Evolutionary conservation across 2,888 invertebrate genomes (phyloP).

Genomic region (Melinaea marsaeus): DNA sequence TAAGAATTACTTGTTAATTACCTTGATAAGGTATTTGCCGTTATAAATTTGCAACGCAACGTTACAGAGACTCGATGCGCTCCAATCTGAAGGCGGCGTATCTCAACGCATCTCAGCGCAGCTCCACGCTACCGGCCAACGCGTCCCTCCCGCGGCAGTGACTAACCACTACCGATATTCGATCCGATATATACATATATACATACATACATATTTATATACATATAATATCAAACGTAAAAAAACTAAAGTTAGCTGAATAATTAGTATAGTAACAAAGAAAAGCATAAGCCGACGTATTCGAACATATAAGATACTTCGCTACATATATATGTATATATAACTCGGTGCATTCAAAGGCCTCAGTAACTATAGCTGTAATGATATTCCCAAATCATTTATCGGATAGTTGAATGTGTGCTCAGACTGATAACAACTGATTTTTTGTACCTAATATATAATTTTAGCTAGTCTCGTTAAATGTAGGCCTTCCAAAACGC

Average conservation of each 20-base stretch:
- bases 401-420: background rate
- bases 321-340: no score
- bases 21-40: no score
- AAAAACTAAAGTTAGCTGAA: no score
- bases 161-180: constrained; percentile 27
- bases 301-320: no score
- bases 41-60: background rate
- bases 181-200: background rate
- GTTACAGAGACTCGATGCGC: constrained; percentile 86
- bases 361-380: constrained; percentile 29
- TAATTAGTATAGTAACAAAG: no score
- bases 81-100: constrained; percentile 86
- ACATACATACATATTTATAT: no score
- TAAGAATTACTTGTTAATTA: no score
- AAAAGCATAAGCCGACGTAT: no score
- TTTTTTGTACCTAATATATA: constrained; percentile 5
- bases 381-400: background rate
- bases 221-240: no score
- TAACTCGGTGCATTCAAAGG: constrained; percentile 9
- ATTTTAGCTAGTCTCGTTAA: constrained; percentile 51
- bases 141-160: constrained; percentile 83
- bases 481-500: constrained; percentile 51
- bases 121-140: constrained; percentile 92
- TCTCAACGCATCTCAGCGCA: constrained; percentile 85
- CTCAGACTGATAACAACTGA: constrained; percentile 2